Base-by-base conservation (phyloP, 2,113 vertebrate genomes). In the Cyprinus carpio region DNA sequence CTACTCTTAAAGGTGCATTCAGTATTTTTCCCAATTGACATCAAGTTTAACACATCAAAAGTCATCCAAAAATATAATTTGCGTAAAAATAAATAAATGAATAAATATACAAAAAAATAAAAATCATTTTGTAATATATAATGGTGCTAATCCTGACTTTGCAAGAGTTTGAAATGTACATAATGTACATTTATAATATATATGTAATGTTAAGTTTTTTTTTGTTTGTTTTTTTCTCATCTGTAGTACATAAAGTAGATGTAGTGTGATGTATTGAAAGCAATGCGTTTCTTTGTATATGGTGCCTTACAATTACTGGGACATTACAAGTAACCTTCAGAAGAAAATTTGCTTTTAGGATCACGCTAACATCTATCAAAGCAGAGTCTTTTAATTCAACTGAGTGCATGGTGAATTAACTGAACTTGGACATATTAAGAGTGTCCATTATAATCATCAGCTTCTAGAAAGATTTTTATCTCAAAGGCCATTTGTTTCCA, bases 401-500 rank as follows among this genome's bases (percentile, higher is more conserved):
- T 15, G 16, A 65, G n/a, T 4, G 27, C 77, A 56, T 72, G 69
- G 37, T 58, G 84, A 82, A 82, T 58, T 65, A 60, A 37, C 40
- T 34, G 62, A 75, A 83, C 51, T 34, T 72, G 74, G 60, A 67
- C 80, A 65, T 58, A 78, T 87, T 82, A 51, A 67, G 76, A 79
- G 79, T 76, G 87, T 86, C 84, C 87, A 40, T 78, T 84, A 72
- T 37, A 83, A 84, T 87, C 67, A 49, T 64, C 60, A 75, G 56
- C 80, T 86, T 81, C 77, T 65, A 54, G 74, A 82, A 69, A 85
- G 77, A 90, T 90, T 85, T 88, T 90, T 89, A 91, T 91, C 89
- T 90, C 79, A 82, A 81, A 81, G 67, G 80, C 79, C 88, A 91
- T 90, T 90, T 91, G 91, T 91, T 90, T 91, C 89, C 87, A 89